These are phyloP conservation scores for Tachypleus tridentatus DNA, from an alignment of 1,140 invertebrate genomes.

Conservation along the genomic window DNA sequence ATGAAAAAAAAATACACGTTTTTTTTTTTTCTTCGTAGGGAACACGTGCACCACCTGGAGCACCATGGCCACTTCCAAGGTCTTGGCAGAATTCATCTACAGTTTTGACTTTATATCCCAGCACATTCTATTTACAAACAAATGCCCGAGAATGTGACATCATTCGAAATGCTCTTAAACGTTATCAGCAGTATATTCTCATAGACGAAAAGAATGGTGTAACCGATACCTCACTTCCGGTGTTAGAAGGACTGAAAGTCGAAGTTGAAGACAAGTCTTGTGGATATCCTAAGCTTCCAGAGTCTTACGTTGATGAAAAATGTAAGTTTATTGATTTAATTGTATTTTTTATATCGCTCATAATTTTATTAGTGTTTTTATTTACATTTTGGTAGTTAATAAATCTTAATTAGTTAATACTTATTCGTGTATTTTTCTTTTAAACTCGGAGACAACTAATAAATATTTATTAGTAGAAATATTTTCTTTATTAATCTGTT, in stretches of 20 bases:
- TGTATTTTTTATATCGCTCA: background rate
- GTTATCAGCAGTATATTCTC: conserved; percentile 14
- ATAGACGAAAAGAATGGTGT: conserved; percentile 26
- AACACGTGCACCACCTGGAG: conserved; percentile 20
- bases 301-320: conserved; percentile 6
- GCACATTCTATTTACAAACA: conserved; percentile 23
- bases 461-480: too few species aligned
- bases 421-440: too few species aligned
- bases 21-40: conserved; percentile 8
- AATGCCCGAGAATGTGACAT: conserved; percentile 39
- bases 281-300: conserved; percentile 12
- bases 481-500: too few species aligned
- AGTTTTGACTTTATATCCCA: conserved; percentile 20
- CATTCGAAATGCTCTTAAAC: conserved; percentile 39
- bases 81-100: conserved; percentile 17
- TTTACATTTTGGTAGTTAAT: too few species aligned
- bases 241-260: conserved; percentile 9
- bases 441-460: too few species aligned
- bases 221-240: background rate
- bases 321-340: conserved; percentile 7
- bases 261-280: conserved; percentile 4
- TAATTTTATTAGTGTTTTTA: too few species aligned
- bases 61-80: conserved; percentile 30
- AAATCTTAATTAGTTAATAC: too few species aligned
- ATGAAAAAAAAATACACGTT: background rate